Conservation (phyloP, 64 coral and sea anemone species). For the Montipora cactus region DNA sequence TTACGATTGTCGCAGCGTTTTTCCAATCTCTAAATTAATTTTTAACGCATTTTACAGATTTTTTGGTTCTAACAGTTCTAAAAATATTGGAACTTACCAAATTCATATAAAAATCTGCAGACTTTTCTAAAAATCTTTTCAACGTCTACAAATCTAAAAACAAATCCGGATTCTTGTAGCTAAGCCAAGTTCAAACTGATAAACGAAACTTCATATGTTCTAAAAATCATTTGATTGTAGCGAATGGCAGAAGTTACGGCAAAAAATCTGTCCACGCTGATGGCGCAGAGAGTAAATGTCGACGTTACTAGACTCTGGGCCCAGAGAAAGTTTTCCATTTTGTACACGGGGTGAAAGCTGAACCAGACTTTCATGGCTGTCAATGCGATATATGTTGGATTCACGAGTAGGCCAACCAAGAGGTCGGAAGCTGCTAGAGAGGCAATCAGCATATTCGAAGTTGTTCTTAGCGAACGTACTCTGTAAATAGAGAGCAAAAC, state of each 20-base stretch:
- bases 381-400: constrained; percentile 51
- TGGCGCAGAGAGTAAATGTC: constrained; percentile 52
- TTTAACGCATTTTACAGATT: no score
- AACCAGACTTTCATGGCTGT: constrained; percentile 14
- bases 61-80: no score
- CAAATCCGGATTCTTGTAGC: no score
- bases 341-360: constrained; percentile 21
- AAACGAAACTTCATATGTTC: no score
- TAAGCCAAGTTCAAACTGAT: no score
- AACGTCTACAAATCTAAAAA: no score
- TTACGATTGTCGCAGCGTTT: no score
- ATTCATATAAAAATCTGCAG: no score
- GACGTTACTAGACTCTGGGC: constrained; percentile 63
- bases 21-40: no score
- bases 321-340: constrained; percentile 75
- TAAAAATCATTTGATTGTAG: background rate
- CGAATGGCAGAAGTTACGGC: constrained; percentile 37
- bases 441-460: constrained; percentile 68
- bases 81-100: no score
- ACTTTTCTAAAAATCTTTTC: no score
- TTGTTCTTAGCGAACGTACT: constrained; percentile 39
- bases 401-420: constrained; percentile 38
- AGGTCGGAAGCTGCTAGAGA: constrained; percentile 73
- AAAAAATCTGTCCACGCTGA: constrained; percentile 50
- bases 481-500: constrained; percentile 68